Evolutionary conservation across 1,140 invertebrate genomes (phyloP).

Genomic region (Tetranychus cinnabarinus): DNA sequence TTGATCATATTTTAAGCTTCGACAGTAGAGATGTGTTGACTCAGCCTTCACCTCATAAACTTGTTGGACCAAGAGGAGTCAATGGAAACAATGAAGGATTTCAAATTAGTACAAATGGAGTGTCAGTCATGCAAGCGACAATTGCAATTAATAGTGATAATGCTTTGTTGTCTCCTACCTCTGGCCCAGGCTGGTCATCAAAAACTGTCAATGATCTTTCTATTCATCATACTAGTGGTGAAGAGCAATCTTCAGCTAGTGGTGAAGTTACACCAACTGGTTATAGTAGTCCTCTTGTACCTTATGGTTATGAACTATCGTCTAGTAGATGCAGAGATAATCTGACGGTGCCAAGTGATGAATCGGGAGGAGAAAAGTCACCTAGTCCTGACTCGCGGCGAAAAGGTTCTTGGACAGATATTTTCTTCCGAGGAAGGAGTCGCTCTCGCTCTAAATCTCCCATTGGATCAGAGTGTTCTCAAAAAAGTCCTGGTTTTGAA

Average conservation of each 20-base stretch:
- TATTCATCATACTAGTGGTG: too few relatives aligned
- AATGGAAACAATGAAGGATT: too few relatives aligned
- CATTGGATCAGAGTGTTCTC: background rate
- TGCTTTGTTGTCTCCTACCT: too few relatives aligned
- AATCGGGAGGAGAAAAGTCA: background rate
- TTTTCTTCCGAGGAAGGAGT: slow-evolving; percentile 1
- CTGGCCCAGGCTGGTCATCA: too few relatives aligned
- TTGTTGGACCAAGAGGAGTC: too few relatives aligned
- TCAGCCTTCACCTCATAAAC: too few relatives aligned
- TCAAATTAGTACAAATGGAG: too few relatives aligned
- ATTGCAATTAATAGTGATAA: too few relatives aligned
- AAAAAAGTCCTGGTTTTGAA: background rate
- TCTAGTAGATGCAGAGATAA: background rate
- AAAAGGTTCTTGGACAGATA: slow-evolving; percentile 8
- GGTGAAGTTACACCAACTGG: background rate
- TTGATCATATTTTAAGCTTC: background rate
- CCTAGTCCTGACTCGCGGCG: background rate
- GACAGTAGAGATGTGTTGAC: background rate
- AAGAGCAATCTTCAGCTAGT: background rate
- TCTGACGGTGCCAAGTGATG: background rate
- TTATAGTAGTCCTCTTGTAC: background rate
- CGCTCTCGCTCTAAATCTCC: slow-evolving; percentile 3
- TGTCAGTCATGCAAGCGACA: too few relatives aligned
- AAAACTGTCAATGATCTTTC: too few relatives aligned
- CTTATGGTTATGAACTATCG: background rate